Conservation (phyloP, 2,113 vertebrate genomes). For the Pseudopodoces humilis region DNA sequence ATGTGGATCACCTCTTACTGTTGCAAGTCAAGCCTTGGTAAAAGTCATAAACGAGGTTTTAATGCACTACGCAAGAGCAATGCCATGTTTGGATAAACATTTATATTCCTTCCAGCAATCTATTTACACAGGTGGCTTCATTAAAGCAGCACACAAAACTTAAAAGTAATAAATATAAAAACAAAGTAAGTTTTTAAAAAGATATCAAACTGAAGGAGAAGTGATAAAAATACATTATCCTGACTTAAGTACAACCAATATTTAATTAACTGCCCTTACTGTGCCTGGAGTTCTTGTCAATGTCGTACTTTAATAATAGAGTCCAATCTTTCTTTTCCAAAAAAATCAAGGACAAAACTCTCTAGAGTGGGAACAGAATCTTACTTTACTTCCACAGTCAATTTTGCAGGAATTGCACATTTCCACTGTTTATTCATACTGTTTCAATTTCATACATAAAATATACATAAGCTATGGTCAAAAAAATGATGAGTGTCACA, state of each 20-base stretch:
- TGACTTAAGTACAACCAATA: neutral
- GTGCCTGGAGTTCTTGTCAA: neutral
- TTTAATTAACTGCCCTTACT: neutral
- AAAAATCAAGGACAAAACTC: neutral
- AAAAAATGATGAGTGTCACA: neutral
- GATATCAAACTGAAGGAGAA: neutral
- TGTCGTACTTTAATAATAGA: neutral
- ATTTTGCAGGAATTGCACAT: neutral
- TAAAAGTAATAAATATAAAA: neutral
- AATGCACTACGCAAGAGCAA: neutral
- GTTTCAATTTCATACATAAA: constrained; percentile 9
- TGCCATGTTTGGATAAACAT: neutral
- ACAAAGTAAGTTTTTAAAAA: neutral
- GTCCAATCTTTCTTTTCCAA: neutral
- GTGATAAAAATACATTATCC: neutral
- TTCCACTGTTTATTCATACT: neutral
- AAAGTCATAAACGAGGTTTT: neutral
- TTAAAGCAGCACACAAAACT: neutral
- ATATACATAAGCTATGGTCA: neutral
- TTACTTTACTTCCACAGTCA: neutral
- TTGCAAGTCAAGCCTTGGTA: neutral
- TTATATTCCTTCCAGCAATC: neutral
- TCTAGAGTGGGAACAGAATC: neutral
- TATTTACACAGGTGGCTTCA: neutral
- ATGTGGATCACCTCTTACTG: neutral